These are phyloP conservation scores for Nesometra sesokonis DNA, from an alignment of 35 echinoderm and acorn worm genomes.

Conservation along the genomic window DNA sequence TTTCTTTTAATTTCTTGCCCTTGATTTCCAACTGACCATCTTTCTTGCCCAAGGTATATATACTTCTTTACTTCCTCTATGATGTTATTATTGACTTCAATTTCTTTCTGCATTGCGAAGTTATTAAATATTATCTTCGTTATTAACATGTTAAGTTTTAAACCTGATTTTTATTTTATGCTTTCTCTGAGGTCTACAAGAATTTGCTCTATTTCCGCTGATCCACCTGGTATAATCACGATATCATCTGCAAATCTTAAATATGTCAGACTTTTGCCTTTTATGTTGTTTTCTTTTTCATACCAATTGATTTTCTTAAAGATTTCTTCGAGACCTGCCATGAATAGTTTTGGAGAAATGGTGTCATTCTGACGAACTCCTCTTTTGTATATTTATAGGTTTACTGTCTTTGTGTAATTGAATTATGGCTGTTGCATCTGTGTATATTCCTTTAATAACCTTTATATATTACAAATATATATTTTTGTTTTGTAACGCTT, in stretches of 20 bases:
- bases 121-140: not conserved
- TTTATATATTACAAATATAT: no score
- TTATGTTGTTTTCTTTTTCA: not conserved
- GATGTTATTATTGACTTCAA: not conserved
- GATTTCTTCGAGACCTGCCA: not conserved
- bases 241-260: constrained; percentile 1
- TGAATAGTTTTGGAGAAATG: constrained; percentile 9
- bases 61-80: not conserved
- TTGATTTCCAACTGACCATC: constrained; percentile 14
- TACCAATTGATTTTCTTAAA: not conserved
- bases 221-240: not conserved
- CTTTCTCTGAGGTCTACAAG: not conserved
- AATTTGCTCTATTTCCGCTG: not conserved
- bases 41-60: constrained; percentile 2
- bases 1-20: not conserved
- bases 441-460: not conserved
- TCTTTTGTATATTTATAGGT: not conserved
- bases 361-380: not conserved
- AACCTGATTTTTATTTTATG: not conserved
- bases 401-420: not conserved
- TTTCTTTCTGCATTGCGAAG: not conserved
- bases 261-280: not conserved
- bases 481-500: not conserved
- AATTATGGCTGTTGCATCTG: not conserved
- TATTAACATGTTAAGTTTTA: not conserved